These are phyloP conservation scores for Altica lythri DNA, from an alignment of 2,888 invertebrate species.

Conservation along the genomic window DNA sequence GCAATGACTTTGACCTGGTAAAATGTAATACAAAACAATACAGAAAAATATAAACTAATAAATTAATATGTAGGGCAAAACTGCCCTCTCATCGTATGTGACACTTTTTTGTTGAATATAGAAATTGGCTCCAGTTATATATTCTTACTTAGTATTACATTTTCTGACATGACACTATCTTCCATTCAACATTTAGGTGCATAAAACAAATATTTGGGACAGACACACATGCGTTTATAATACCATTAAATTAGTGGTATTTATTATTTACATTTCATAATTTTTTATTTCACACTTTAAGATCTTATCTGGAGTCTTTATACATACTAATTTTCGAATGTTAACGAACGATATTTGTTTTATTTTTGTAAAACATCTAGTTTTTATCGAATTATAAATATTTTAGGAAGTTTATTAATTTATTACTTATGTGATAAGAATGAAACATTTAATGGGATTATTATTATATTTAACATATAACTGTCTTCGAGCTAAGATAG, in stretches of 20 bases:
- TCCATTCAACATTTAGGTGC: slow-evolving; percentile 15
- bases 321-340: slow-evolving; percentile 34
- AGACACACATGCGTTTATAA: slow-evolving; percentile 7
- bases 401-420: slow-evolving; percentile 44
- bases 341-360: slow-evolving; percentile 32
- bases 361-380: slow-evolving; percentile 31
- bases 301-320: slow-evolving; percentile 30
- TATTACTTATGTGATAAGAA: slow-evolving; percentile 39
- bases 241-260: slow-evolving; percentile 22
- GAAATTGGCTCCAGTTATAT: too few species aligned
- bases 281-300: slow-evolving; percentile 29
- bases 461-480: too few species aligned
- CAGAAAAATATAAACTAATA: too few species aligned
- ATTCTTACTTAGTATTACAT: too few species aligned
- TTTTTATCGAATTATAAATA: slow-evolving; percentile 44
- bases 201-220: slow-evolving; percentile 22
- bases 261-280: slow-evolving; percentile 37
- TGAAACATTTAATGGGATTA: too few species aligned
- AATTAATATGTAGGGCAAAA: too few species aligned
- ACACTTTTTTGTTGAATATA: too few species aligned
- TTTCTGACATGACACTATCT: background rate
- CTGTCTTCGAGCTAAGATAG: too few species aligned
- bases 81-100: too few species aligned
- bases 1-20: too few species aligned
- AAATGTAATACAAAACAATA: too few species aligned